Evolutionary conservation across 2,113 vertebrate species (phyloP), one percentile per base, ranked within the genome.

Genomic region (Lontra canadensis): DNA sequence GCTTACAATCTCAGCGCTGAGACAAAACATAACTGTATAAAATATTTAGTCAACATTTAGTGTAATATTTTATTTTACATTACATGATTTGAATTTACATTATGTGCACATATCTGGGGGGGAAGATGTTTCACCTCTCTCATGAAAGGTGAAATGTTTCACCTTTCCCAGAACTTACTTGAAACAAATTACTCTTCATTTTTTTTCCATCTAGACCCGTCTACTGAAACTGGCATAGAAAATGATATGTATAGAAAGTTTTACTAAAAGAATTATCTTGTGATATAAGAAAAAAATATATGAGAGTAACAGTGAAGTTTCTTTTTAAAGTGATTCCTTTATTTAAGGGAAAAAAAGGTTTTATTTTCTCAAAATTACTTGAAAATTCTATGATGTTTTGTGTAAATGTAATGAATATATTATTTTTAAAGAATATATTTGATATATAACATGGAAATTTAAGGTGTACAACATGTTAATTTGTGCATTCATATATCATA

Each of bases 321-420:
- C 17, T 79, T 95, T 90, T 84, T 73, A 80, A 69, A 65, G 6
- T 69, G 88, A 92, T 89, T 52, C 11, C 4, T 81, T 36, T 74
- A 76, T 92, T 82, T 87, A 82, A 95, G 21, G 44, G 71, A 61
- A 81, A 73, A 73, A 73, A 42, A 15, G 42, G 1, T 47, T 31
- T 31, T 29, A 47, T 29, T 74, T 87, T 90, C 63, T 88, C 15
- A 94, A 55, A 96, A 95, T 36, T 93, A 84, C 59, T 63, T 73
- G 21, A 67, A 93, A 93, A 93, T 29, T 4, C 6, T 65, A 7
- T 14, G 4, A 1, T 55, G 4, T 65, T 3, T 3, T 82, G 18
- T 78, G 11, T 52, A 73, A 78, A 59, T 61, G 25, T 63, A 89
- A 71, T 67, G 12, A 88, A 85, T 61, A 74, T n/a, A 29, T 63